Base-by-base conservation (phyloP, 2,797 vertebrate species). In the Danionella dracula region DNA sequence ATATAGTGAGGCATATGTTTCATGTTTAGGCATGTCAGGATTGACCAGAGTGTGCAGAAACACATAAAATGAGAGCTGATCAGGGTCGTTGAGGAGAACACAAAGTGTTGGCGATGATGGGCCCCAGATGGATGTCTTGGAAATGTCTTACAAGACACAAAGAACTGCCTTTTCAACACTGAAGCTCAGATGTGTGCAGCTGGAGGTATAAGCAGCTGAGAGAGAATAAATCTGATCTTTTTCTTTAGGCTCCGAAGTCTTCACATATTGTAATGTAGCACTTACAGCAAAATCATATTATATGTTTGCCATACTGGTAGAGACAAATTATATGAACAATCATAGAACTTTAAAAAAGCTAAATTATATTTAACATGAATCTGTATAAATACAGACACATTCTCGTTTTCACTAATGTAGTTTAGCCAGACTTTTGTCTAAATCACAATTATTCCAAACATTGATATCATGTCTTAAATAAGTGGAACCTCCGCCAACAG, bases 41-140 rank as follows among this genome's bases (percentile, higher is more conserved):
- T 58, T 67, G 67, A 68, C 57, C 57, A 27, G 51, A 57, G 60
- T 65, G 49, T 51, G 54, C 29, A 17, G 44, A 65, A 70, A 54
- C 61, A 46, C 61, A 55, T 53, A 71, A 71, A 66, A 61, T 34
- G 65, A 70, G 64, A 53, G 49, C 55, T 68, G 68, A 75, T 76
- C 70, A 76, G 70, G 74, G 74, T 75, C 76, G 73, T 49, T 12
- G 37, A 58, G 67, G 64, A 20, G 58, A 71, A 66, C 56, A 49
- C 38, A 29, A 75, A 61, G 70, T 58, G 76, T 75, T 71, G 66
- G 45, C 34, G 46, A 32, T 70, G 72, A 76, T 78, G 67, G 46
- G 56, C 69, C 64, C 72, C 78, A 78, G 74, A 78, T 76, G 74
- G 62, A 73, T 56, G 70, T 73, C 55, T 67, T 76, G 74, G 72